These are phyloP conservation scores for Upupa epops DNA, from an alignment of 2,113 vertebrate species.

Conservation along the genomic window DNA sequence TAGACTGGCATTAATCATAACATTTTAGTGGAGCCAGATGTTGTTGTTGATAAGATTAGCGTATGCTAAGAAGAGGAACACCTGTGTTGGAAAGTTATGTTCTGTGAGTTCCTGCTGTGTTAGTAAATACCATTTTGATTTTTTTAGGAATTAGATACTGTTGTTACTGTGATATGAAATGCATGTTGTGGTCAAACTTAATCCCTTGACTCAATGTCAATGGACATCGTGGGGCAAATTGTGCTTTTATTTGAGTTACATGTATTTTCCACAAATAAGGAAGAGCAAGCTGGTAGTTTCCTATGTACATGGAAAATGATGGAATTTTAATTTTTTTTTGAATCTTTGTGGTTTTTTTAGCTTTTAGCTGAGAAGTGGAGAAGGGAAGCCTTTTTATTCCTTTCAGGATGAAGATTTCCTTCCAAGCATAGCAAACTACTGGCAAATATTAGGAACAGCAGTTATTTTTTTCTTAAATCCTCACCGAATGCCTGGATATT, in stretches of 20 bases:
- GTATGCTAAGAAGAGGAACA: background rate
- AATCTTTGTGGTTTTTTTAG: background rate
- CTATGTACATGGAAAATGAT: background rate
- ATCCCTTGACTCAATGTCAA: background rate
- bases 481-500: background rate
- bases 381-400: background rate
- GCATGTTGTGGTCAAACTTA: background rate
- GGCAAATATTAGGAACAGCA: background rate
- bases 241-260: background rate
- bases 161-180: background rate
- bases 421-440: background rate
- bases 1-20: background rate
- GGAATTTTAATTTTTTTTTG: background rate
- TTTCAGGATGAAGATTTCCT: too few species aligned
- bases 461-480: background rate
- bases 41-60: background rate
- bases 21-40: background rate
- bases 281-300: background rate
- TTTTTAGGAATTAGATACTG: background rate
- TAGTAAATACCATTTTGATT: background rate
- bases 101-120: background rate
- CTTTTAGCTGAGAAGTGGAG: background rate
- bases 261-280: background rate
- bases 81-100: accelerated
- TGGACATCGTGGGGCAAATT: background rate